Evolutionary conservation across 2,113 vertebrate species (phyloP), one percentile per base, ranked within the genome.

Genomic region (Gasterosteus aculeatus): DNA sequence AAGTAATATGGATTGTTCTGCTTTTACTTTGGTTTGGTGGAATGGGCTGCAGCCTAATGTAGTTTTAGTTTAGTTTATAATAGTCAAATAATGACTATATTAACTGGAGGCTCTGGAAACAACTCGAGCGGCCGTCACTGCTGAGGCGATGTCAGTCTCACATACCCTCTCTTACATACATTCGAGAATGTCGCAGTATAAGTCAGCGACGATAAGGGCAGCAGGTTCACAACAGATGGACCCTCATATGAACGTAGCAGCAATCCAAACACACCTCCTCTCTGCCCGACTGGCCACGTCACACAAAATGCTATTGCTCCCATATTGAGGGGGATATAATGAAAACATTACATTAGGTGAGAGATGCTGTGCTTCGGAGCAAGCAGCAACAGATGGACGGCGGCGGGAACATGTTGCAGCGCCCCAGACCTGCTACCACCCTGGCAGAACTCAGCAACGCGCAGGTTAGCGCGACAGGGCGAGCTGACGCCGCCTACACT

Each of bases 321-420:
- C 81, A 88, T 89, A 89, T 83, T 83, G 85, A 81, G 85, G 57
- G 85, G 47, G 61, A 77, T 85, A 83, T 76, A 80, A 89, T 89
- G 47, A 88, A 90, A 92, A 91, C 88, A 90, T 83, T 74, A 84
- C 69, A 78, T 87, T 77, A 77, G 79, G 75, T 85, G 77, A 80
- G 69, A 74, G 85, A 80, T 74, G 79, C 82, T 77, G 82, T 5
- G 79, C 66, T 56, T 77, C 11, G 0, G 78, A 80, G 79, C 63
- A 61, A 64, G 66, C 64, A 71, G 69, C 77, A 85, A 86, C 91
- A 92, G 91, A 92, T 90, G 91, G 88, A 84, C 74, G 82, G 67
- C 71, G 56, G 78, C 70, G 80, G 80, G 85, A 91, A 91, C 91
- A 92, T 90, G 89, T 88, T 92, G 89, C 86, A 81, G 77, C 77